Evolutionary conservation across 2,113 vertebrate genomes (phyloP).

Genomic region (Pholis gunnellus): DNA sequence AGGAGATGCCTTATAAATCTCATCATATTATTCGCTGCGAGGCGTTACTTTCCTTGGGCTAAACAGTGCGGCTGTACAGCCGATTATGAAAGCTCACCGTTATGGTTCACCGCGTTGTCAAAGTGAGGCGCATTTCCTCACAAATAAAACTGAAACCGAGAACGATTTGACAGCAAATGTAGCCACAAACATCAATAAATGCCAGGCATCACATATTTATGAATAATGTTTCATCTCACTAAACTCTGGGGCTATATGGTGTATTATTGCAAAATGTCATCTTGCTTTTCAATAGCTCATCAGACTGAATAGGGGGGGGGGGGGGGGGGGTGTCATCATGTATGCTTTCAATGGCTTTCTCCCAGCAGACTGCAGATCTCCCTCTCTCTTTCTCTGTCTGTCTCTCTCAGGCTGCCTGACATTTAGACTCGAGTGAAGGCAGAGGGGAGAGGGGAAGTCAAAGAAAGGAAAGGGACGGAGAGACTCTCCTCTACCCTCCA

Average conservation of each 20-base stretch:
- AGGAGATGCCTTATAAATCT: slow-evolving; percentile 50
- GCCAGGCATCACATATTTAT: slow-evolving; percentile 81
- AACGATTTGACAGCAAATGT: slow-evolving; percentile 68
- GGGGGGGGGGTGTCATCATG: slow-evolving; percentile 70
- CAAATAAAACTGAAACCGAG: slow-evolving; percentile 57
- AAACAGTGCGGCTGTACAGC: slow-evolving; percentile 52
- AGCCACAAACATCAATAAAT: slow-evolving; percentile 78
- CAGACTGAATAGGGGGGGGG: slow-evolving; percentile 73
- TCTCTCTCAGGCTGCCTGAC: slow-evolving; percentile 71
- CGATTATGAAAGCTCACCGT: slow-evolving; percentile 54
- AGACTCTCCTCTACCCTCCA: slow-evolving; percentile 51
- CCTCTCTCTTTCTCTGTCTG: slow-evolving; percentile 51
- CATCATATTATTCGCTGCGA: slow-evolving; percentile 51
- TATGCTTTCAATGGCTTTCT: slow-evolving; percentile 73
- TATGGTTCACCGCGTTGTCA: slow-evolving; percentile 54
- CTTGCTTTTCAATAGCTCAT: slow-evolving; percentile 79
- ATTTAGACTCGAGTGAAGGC: slow-evolving; percentile 74
- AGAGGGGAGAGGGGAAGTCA: slow-evolving; percentile 58
- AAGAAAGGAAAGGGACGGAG: slow-evolving; percentile 69
- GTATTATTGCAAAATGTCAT: slow-evolving; percentile 83
- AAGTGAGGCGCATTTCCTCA: slow-evolving; percentile 49
- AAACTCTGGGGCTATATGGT: slow-evolving; percentile 73
- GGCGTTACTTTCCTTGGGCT: slow-evolving; percentile 43
- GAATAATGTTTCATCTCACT: slow-evolving; percentile 77
- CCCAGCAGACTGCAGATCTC: slow-evolving; percentile 65